Conservation (phyloP, 2,113 vertebrate species). For the Oceanodroma tethys region DNA sequence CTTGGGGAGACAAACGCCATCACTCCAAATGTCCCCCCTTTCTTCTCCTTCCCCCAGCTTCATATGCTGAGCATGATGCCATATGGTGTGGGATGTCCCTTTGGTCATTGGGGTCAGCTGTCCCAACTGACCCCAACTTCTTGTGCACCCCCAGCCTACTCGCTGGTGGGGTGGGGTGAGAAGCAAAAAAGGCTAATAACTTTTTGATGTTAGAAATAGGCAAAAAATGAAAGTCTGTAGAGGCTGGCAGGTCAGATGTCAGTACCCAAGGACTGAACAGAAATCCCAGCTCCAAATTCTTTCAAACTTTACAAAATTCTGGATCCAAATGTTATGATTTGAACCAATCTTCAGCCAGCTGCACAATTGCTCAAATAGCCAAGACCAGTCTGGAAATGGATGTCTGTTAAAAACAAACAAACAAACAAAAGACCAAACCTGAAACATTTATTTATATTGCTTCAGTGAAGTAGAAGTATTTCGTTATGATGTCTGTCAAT, state of each 20-base stretch:
- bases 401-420: not conserved
- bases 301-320: not conserved
- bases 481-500: not conserved
- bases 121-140: too few species aligned
- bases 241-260: not conserved
- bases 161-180: too few species aligned
- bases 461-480: not conserved
- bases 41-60: too few species aligned
- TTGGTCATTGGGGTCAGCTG: too few species aligned
- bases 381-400: not conserved
- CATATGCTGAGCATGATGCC: too few species aligned
- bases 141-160: too few species aligned
- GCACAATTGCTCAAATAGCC: not conserved
- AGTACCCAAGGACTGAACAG: not conserved
- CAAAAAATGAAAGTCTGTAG: not conserved
- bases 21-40: too few species aligned
- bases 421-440: not conserved
- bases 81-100: too few species aligned
- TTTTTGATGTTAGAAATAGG: not conserved
- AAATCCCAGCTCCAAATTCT: not conserved
- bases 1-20: too few species aligned
- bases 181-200: not conserved
- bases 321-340: not conserved
- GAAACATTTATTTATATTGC: not conserved
- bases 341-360: not conserved